Base-by-base conservation (phyloP, 2,888 invertebrate genomes). In the Cistogaster globosa region DNA sequence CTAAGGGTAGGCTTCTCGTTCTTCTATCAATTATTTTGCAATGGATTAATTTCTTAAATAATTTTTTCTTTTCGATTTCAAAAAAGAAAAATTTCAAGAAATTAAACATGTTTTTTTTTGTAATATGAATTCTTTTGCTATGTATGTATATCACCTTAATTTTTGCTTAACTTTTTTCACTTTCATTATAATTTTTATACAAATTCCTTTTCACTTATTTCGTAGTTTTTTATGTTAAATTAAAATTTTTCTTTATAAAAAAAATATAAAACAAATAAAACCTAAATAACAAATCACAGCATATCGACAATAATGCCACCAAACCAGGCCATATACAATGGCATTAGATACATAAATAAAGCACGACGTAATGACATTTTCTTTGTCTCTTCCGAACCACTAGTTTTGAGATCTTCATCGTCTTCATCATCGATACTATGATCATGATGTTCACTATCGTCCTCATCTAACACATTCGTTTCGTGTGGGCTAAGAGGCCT, bases 241-340 rank as follows among this genome's bases (percentile, higher is more conserved):
- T 72, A 84, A 84, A 81, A 77, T 72, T 58, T 68, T 74, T 77
- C 32, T 74, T 72, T 53, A 58, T 51, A 65, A 72, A 80, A n/a
- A 84, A 60, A n/a, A 84, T 80, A 72, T 62, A 79, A 81, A 81
- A 81, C 77, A 85, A 82, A 85, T 82, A 85, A 85, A 82, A 85
- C 65, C 85, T 85, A 85, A 85, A 86, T 84, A 86, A 87, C 87
- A 90, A 94, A 95, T 96, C 96, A 97, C 94, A 97, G 96, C 93
- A 96, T 94, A 92, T 97, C 96, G 90, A 95, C 95, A 92, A 97
- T 95, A 89, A 96, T 95, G 87, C 96, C 95, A 82, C 96, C 97
- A 93, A 97, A 96, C 97, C 97, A 97, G 90, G 96, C 96, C 92
- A 97, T 95, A 88, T 96, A 96, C 57, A 97, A 95, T 5, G 97